Evolutionary conservation across 2,113 vertebrate species (phyloP).

Genomic region (Eidolon helvum): DNA sequence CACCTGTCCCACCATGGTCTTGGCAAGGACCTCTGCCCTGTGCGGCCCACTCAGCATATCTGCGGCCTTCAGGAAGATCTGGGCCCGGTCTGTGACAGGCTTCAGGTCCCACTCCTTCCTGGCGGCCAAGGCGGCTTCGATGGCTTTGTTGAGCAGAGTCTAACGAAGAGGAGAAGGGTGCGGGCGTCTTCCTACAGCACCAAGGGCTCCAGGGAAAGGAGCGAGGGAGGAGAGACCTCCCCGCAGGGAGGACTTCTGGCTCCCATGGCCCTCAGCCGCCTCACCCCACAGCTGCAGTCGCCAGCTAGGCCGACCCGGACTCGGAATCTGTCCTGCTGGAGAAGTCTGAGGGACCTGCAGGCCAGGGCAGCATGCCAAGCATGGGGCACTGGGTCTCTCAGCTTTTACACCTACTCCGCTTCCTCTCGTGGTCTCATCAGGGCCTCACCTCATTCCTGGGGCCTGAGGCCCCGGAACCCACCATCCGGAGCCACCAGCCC

Average conservation of each 20-base stretch:
- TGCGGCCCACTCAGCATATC: constrained; percentile 90
- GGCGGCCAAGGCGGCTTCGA: constrained; percentile 86
- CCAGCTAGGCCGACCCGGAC: background rate
- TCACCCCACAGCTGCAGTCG: fast-evolving
- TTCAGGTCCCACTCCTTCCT: constrained; percentile 95
- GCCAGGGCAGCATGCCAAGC: background rate
- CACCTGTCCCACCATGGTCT: constrained; percentile 98
- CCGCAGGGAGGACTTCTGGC: background rate
- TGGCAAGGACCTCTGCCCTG: constrained; percentile 93
- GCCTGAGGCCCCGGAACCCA: background rate
- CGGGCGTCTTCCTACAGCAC: background rate
- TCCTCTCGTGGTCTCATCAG: background rate
- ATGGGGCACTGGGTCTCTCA: fast-evolving
- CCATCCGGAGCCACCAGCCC: background rate
- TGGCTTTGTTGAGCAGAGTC: constrained; percentile 94
- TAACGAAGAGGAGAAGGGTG: constrained; percentile 58
- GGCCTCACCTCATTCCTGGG: background rate
- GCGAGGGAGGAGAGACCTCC: background rate
- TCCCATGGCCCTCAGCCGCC: background rate
- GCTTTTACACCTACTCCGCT: background rate
- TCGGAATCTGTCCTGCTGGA: background rate
- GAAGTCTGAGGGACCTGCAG: background rate
- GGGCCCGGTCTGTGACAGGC: constrained; percentile 91
- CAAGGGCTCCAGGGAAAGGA: background rate
- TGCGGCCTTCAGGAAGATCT: constrained; percentile 93